phyloP scores from a whole-genome alignment of 2,888 invertebrate genomes.

The Drosophila testacea region DNA sequence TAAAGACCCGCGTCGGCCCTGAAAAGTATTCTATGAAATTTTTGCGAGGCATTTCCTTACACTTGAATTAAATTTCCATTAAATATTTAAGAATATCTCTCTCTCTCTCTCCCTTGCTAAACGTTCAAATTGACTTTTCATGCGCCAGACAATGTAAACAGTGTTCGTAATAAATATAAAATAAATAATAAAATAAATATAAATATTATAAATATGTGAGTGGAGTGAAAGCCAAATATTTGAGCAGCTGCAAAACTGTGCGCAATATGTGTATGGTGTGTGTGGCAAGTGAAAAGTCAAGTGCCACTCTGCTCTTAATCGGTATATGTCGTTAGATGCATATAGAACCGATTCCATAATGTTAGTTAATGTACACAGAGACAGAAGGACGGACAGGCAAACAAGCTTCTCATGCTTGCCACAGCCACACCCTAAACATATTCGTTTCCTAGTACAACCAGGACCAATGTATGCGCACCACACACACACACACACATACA shows the following conservation, averaged over 20 bases:
- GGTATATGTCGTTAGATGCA: slow-evolving; percentile 21
- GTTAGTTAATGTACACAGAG: slow-evolving; percentile 24
- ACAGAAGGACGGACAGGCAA: slow-evolving; percentile 1
- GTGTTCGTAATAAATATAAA: background rate
- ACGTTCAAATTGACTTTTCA: slow-evolving; percentile 1
- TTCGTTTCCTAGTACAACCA: slow-evolving; percentile 21
- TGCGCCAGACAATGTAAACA: slow-evolving; percentile 1
- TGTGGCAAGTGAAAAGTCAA: slow-evolving; percentile 19
- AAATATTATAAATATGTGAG: slow-evolving; percentile 3
- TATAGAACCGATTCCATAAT: slow-evolving; percentile 17
- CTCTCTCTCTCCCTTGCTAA: background rate
- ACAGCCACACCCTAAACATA: slow-evolving; percentile 60
- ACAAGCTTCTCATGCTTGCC: slow-evolving; percentile 15
- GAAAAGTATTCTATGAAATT: slow-evolving; percentile 37
- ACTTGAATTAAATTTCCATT: slow-evolving; percentile 14
- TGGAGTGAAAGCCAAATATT: slow-evolving; percentile 11
- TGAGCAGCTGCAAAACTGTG: slow-evolving; percentile 11
- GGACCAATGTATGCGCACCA: slow-evolving; percentile 24
- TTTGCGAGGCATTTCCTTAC: slow-evolving; percentile 7
- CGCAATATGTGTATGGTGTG: slow-evolving; percentile 3
- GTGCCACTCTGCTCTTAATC: slow-evolving; percentile 15
- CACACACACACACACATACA: slow-evolving; percentile 9
- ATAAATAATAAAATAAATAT: background rate
- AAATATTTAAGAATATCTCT: slow-evolving; percentile 9
- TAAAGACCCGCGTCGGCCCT: background rate